Evolutionary conservation across 1,140 invertebrate genomes (phyloP), one percentile per base, ranked within the genome.

Genomic region (Atta texana): DNA sequence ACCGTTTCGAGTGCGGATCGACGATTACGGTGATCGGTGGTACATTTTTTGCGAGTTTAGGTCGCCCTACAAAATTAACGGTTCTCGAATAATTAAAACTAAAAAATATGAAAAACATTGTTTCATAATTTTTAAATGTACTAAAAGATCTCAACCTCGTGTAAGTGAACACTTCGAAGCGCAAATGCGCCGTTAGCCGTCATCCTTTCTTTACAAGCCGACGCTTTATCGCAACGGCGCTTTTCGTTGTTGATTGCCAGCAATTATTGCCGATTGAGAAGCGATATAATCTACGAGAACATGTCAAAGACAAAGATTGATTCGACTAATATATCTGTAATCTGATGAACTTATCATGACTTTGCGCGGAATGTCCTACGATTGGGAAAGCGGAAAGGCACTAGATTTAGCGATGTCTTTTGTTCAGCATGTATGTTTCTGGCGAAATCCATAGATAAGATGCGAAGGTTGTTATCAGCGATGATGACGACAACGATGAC

Each of bases 1-100:
- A 88, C 87, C 77, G 72, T 88, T 88, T 89, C 88, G 86, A 82
- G 76, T 76, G 63, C 76, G 75, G 53, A 77, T 90, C 66, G 78
- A 74, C 88, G 44, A 64, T 53, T 31, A 49, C 68, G 34, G 16
- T 10, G 14, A 6, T 63, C 57, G n/a, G 24, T 31, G 69, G 24
- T 39, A 39, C 68, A 61, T 49, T 82, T 61, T 24, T 24, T 24
- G 28, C 18, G 57, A 12, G 10, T 12, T 10, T 21, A 1, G 14
- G 55, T 21, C 55, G 7, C 2, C 1, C 21, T 49, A 31, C 31
- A 28, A 76, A 78, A 78, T 75, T 59, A 75, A 34, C 6, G 2
- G 7, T 55, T n/a, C 28, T 21, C 28, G 24, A 34, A 64, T 51
- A 28, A 49, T 61, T 44, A n/a, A n/a, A n/a, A n/a, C n/a, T n/a